Evolutionary conservation across 2,797 vertebrate genomes (phyloP).

Genomic region (Agapornis canus): DNA sequence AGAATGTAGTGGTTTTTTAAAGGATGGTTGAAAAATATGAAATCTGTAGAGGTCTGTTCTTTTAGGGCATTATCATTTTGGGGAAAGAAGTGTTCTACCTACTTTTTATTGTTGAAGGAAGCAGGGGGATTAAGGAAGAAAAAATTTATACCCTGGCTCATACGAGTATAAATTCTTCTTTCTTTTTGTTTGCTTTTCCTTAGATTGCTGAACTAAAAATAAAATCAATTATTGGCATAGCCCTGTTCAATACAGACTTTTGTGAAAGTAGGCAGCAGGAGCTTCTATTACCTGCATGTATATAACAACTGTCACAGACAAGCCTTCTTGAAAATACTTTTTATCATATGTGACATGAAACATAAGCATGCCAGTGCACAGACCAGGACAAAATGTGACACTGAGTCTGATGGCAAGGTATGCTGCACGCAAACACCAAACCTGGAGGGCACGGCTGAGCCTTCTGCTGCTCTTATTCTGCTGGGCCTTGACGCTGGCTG

Average conservation of each 20-base stretch:
- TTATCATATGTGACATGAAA: not conserved
- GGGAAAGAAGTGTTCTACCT: not conserved
- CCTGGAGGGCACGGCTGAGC: not conserved
- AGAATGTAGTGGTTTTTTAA: not conserved
- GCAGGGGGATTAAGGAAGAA: not conserved
- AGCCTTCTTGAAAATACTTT: not conserved
- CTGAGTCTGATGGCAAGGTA: not conserved
- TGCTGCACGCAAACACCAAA: not conserved
- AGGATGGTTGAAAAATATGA: not conserved
- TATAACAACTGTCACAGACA: not conserved
- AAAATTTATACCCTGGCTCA: not conserved
- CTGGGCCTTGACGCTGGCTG: fast-evolving
- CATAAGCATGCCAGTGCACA: not conserved
- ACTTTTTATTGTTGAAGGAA: not conserved
- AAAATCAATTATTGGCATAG: not conserved
- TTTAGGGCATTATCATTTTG: not conserved
- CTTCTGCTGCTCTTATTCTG: not conserved
- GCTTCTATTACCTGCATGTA: not conserved
- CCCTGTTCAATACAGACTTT: not conserved
- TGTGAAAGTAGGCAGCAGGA: not conserved
- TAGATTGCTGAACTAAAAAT: not conserved
- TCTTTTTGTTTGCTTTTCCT: not conserved
- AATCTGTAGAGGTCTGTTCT: not conserved
- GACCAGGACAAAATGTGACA: not conserved
- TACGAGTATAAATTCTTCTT: not conserved